phyloP scores from a whole-genome alignment of 2,797 vertebrate species.

The Mormyrus hasselquistii region DNA sequence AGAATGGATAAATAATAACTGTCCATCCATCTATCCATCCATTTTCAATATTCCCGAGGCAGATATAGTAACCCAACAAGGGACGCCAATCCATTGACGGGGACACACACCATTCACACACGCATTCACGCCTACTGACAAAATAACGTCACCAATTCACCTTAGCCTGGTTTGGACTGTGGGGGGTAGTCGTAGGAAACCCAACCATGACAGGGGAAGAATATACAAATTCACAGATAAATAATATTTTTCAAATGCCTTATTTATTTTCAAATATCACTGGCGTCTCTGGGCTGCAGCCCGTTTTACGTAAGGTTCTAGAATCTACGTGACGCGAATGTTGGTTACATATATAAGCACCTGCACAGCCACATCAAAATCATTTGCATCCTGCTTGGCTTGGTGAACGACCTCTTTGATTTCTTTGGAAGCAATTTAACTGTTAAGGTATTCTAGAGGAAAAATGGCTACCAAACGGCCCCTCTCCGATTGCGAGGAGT shows the following conservation, averaged over 20 bases:
- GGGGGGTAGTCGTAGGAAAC: background rate
- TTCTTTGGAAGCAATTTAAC: background rate
- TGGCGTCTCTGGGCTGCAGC: background rate
- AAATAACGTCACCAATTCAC: background rate
- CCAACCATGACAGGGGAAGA: background rate
- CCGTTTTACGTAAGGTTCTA: background rate
- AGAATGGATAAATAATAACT: background rate
- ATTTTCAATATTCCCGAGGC: background rate
- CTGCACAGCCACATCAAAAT: background rate
- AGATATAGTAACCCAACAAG: background rate
- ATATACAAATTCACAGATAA: background rate
- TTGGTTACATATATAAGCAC: background rate
- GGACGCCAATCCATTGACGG: background rate
- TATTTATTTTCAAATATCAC: no score
- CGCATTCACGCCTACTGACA: background rate
- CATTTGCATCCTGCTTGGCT: background rate
- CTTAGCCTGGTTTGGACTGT: background rate
- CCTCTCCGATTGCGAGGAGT: background rate
- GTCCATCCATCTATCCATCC: background rate
- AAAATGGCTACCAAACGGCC: background rate
- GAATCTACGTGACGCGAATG: background rate
- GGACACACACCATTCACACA: background rate
- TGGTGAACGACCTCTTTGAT: background rate
- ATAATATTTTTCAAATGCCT: background rate
- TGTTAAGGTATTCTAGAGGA: background rate